Conservation (phyloP, 2,888 invertebrate genomes). For the Dynastes maya region DNA sequence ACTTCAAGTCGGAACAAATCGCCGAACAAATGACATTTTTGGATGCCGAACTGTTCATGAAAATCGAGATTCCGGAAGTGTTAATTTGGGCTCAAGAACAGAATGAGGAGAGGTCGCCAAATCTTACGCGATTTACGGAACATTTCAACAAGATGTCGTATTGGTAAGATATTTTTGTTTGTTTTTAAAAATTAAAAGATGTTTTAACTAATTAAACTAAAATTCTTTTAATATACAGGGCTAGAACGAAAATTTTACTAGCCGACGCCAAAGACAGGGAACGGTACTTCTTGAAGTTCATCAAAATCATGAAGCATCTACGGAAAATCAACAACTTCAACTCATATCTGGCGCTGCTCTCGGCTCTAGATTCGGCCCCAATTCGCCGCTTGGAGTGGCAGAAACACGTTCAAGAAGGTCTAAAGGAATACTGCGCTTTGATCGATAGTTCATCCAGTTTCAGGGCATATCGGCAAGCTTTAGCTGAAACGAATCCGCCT, state of each 20-base stretch:
- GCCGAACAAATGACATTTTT: slow-evolving; percentile 99
- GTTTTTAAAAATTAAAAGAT: no score
- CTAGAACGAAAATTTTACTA: slow-evolving; percentile 92
- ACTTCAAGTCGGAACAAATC: slow-evolving; percentile 95
- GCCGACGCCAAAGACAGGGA: slow-evolving; percentile 97
- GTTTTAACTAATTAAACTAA: no score
- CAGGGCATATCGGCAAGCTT: slow-evolving; percentile 94
- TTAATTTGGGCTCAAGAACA: slow-evolving; percentile 98
- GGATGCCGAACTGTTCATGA: slow-evolving; percentile 95
- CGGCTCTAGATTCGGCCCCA: slow-evolving; percentile 97
- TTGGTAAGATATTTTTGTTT: slow-evolving; percentile 75
- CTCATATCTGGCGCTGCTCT: slow-evolving; percentile 95
- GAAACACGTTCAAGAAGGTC: slow-evolving; percentile 90
- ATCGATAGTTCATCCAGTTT: slow-evolving; percentile 99
- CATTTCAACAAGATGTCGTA: slow-evolving; percentile 99
- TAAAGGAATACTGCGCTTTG: slow-evolving; percentile 95
- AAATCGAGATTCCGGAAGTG: slow-evolving; percentile 97
- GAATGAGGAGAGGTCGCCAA: slow-evolving; percentile 96
- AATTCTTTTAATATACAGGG: slow-evolving; percentile 71
- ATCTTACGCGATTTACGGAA: slow-evolving; percentile 96
- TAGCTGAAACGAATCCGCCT: slow-evolving; percentile 96
- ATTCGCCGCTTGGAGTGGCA: slow-evolving; percentile 94
- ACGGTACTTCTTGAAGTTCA: slow-evolving; percentile 93
- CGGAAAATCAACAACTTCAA: slow-evolving; percentile 99
- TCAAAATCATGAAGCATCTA: slow-evolving; percentile 98